Evolutionary conservation across 2,113 vertebrate species (phyloP), one percentile per base, ranked within the genome.

Genomic region (Colossoma macropomum): DNA sequence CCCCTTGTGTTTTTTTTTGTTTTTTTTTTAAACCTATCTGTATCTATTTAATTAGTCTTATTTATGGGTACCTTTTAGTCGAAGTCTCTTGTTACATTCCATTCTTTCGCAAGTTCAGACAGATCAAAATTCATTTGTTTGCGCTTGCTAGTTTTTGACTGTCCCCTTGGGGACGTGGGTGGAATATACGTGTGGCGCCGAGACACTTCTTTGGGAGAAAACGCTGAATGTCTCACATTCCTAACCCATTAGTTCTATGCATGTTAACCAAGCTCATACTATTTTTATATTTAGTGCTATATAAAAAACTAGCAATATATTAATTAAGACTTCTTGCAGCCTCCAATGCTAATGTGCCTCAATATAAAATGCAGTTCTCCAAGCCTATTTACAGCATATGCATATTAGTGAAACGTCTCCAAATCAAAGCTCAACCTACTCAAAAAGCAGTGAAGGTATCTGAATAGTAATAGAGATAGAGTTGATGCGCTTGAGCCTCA

Each of bases 61-160:
- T 94, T 94, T 94, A 92, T 93, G 92, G 92, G 90, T 92, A 92
- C 88, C 48, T 88, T 88, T 89, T 79, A 28, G 84, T 87, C 85
- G 25, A 82, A 80, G 71, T 59, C 38, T 87, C 76, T 74, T 88
- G 87, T 86, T 85, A 84, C 80, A 85, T 92, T 93, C 89, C 72
- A 87, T 92, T 88, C 86, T 89, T 68, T 84, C 83, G 87, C 88
- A 81, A 86, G 79, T 78, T 70, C 77, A 60, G 45, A 75, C 59
- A 65, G 54, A 25, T 60, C 34, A 54, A 54, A 8, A 27, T 68
- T 38, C 11, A 76, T 91, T 90, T 89, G 88, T 87, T 83, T 87
- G 69, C 62, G 79, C 75, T 87, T 77, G 66, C 83, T 17, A 76
- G 11, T 56, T 77, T 69, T 77, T 86, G 38, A 84, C 76, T 81